Evolutionary conservation across 2,797 vertebrate species (phyloP).

Genomic region (Mormyrops attenuatus): DNA sequence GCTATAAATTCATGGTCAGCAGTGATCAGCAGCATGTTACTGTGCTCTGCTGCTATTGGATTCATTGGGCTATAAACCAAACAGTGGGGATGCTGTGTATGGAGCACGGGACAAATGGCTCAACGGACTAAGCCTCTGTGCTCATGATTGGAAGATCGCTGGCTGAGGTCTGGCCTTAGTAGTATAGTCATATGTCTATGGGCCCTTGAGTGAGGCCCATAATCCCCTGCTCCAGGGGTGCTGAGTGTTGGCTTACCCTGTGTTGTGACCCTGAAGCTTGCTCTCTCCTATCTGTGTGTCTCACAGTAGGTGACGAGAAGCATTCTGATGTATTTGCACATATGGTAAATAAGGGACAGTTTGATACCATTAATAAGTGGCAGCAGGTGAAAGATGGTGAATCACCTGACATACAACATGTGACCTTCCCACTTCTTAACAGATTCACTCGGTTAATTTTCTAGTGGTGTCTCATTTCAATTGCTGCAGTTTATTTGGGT

Average conservation of each 20-base stretch:
- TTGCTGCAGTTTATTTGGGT: background rate
- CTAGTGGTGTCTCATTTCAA: background rate
- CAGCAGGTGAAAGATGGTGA: background rate
- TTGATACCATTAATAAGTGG: background rate
- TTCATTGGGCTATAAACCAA: background rate
- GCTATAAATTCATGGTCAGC: background rate
- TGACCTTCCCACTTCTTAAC: background rate
- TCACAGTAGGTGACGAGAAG: background rate
- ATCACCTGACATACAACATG: background rate
- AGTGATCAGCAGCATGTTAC: background rate
- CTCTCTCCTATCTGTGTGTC: background rate
- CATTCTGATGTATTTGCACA: background rate
- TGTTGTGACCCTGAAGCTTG: background rate
- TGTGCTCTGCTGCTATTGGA: background rate
- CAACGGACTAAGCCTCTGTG: background rate
- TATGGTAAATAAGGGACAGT: background rate
- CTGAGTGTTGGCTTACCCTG: background rate
- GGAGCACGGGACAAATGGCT: background rate
- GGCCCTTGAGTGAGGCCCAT: background rate
- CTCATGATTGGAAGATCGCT: background rate
- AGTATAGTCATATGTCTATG: background rate
- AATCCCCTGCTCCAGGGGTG: background rate
- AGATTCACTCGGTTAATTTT: background rate
- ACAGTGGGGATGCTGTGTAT: background rate
- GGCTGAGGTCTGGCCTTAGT: background rate